Base-by-base conservation (phyloP, 2,888 invertebrate genomes). In the Erannis defoliaria region DNA sequence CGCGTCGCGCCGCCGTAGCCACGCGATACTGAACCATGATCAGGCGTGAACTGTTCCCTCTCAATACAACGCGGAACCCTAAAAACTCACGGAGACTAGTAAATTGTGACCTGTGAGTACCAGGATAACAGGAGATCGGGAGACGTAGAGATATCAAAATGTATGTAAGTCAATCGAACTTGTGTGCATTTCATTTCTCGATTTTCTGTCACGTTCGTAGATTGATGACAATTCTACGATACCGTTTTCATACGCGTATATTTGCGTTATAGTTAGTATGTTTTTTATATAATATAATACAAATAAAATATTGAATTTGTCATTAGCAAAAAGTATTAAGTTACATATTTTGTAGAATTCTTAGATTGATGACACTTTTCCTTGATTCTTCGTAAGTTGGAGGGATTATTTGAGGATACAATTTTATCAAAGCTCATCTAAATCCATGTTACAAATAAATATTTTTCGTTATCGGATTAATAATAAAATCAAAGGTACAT, bases 11-110 rank as follows among this genome's bases (percentile, higher is more conserved):
- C 63, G 71, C 75, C 72, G 80, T 55, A 53, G 68, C 70, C 74
- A 76, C 81, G 78, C 72, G 74, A 54, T 66, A 50, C 64, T 56
- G 71, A 72, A 76, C 76, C 70, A 88, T 86, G 84, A 79, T 81
- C 69, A 84, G 84, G 84, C 85, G 77, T 74, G 79, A 74, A 51
- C 49, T 42, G 46, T 55, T 45, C 37, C 26, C 23, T 42, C 48
- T 57, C 53, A 59, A 51, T 29, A 46, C 42, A 29, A 33, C 54
- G 33, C 54, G 54, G 54, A 33, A 31, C 54, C 54, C 43, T 54
- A 43, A 42, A 37, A 35, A 12, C 16, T 19, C 16, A 26, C 38
- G n/a, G 29, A 26, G 35, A 48, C 33, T 21, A 50, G 26, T 50
- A 42, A 14, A 6, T 35, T 49, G 51, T 40, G 29, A 51, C 29